phyloP scores from a whole-genome alignment of 2,797 vertebrate species.

The Crenichthys baileyi region DNA sequence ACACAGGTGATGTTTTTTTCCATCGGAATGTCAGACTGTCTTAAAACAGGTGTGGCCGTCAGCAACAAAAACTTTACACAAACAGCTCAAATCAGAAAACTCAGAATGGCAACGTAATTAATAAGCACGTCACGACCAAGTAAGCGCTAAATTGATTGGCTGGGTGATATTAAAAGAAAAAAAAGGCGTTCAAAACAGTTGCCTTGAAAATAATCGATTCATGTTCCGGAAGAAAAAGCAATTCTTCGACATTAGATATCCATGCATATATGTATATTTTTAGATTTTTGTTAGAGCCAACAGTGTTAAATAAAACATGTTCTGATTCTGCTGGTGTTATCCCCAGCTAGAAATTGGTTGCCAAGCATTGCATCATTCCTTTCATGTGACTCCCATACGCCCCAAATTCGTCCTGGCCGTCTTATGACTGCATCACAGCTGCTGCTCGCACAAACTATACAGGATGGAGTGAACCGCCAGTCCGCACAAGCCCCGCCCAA shows the following conservation, averaged over 20 bases:
- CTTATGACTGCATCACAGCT: conserved; percentile 88
- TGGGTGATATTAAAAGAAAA: not conserved
- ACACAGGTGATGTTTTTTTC: not conserved
- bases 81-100: conserved; percentile 24
- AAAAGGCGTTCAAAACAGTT: conserved; percentile 14
- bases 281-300: conserved; percentile 84
- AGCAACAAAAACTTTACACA: conserved; percentile 35
- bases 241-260: conserved; percentile 81
- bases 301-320: conserved; percentile 90
- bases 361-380: conserved; percentile 91
- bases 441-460: conserved; percentile 82
- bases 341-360: conserved; percentile 88
- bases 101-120: not conserved
- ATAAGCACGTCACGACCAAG: conserved; percentile 11
- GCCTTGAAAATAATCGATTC: conserved; percentile 39
- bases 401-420: conserved; percentile 89
- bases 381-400: conserved; percentile 91
- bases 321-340: conserved; percentile 88
- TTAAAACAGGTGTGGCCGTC: conserved; percentile 18
- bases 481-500: conserved; percentile 43
- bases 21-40: conserved; percentile 3
- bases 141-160: conserved; percentile 17
- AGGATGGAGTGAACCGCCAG: conserved; percentile 57
- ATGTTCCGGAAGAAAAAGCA: conserved; percentile 67
- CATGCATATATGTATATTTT: conserved; percentile 85